Conservation (phyloP, 92 coral and sea anemone species). For the Zoanthus gigantus region DNA sequence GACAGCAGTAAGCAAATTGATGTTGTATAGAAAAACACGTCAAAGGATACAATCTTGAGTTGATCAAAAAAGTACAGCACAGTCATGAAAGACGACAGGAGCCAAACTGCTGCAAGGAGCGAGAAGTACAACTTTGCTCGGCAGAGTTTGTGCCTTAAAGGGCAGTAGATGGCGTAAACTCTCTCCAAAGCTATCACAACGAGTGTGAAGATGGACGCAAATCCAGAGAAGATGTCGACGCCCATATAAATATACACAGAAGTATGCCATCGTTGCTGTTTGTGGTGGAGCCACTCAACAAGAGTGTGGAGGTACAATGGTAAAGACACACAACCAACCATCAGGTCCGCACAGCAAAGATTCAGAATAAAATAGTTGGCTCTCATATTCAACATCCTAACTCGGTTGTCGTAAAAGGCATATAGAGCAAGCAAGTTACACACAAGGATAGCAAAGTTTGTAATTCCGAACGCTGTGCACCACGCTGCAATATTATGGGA, state of each 20-base stretch:
- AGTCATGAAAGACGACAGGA: constrained; percentile 17
- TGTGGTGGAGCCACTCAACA: constrained; percentile 8
- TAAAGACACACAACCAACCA: constrained; percentile 34
- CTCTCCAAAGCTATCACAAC: constrained; percentile 40
- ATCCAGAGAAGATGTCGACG: constrained; percentile 42
- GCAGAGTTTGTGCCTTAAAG: constrained; percentile 32
- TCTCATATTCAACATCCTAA: constrained; percentile 22
- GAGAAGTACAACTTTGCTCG: constrained; percentile 21
- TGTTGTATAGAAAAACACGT: constrained; percentile 37
- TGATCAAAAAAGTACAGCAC: constrained; percentile 35
- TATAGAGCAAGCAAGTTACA: constrained; percentile 7
- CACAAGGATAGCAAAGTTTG: constrained; percentile 27
- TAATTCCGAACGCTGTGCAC: constrained; percentile 31
- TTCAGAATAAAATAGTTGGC: constrained; percentile 39
- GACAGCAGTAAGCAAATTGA: constrained; percentile 25
- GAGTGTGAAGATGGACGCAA: constrained; percentile 40
- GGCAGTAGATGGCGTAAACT: constrained; percentile 28
- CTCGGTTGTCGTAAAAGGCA: constrained; percentile 23
- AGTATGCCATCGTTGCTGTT: background rate
- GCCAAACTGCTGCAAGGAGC: constrained; percentile 29
- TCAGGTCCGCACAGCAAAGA: constrained; percentile 37
- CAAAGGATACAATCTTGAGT: constrained; percentile 26
- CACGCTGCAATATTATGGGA: constrained; percentile 3
- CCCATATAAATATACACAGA: background rate
- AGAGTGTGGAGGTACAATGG: constrained; percentile 32